Evolutionary conservation across 2,888 invertebrate genomes (phyloP).

Genomic region (Zaprionus lineosus): DNA sequence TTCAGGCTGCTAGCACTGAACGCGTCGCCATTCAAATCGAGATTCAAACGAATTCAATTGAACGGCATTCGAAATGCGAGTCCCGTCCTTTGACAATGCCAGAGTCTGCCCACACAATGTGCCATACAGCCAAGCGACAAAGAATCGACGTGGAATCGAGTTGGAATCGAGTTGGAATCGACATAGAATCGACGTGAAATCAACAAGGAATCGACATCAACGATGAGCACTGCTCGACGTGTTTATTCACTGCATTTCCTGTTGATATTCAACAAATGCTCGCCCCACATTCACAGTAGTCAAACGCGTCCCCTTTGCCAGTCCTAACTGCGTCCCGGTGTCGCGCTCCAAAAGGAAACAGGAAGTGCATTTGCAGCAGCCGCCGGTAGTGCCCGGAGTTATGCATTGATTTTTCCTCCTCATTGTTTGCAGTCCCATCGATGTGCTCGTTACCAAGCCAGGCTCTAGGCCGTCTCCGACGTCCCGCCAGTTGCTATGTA

Average conservation of each 20-base stretch:
- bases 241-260: slow-evolving; percentile 78
- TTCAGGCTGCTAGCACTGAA: slow-evolving; percentile 17
- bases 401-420: slow-evolving; percentile 65
- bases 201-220: slow-evolving; percentile 28
- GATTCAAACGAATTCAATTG: slow-evolving; percentile 51
- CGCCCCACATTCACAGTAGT: slow-evolving; percentile 28
- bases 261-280: slow-evolving; percentile 75
- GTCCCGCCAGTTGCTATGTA: not conserved
- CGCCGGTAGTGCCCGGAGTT: slow-evolving; percentile 46
- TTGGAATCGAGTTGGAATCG: slow-evolving; percentile 32
- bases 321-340: slow-evolving; percentile 47
- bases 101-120: not conserved
- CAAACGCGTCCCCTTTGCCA: slow-evolving; percentile 4
- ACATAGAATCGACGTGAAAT: slow-evolving; percentile 26
- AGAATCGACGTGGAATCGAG: slow-evolving; percentile 20
- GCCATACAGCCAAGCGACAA: not conserved
- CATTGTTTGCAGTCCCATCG: slow-evolving; percentile 51
- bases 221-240: too few relatives aligned
- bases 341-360: slow-evolving; percentile 54
- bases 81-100: slow-evolving; percentile 15
- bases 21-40: slow-evolving; percentile 31
- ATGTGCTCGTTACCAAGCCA: slow-evolving; percentile 17
- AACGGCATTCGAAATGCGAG: slow-evolving; percentile 36
- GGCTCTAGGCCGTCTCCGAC: not conserved
- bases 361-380: slow-evolving; percentile 69